Evolutionary conservation across 1,140 invertebrate species (phyloP).

Genomic region (Mylabris phalerata): DNA sequence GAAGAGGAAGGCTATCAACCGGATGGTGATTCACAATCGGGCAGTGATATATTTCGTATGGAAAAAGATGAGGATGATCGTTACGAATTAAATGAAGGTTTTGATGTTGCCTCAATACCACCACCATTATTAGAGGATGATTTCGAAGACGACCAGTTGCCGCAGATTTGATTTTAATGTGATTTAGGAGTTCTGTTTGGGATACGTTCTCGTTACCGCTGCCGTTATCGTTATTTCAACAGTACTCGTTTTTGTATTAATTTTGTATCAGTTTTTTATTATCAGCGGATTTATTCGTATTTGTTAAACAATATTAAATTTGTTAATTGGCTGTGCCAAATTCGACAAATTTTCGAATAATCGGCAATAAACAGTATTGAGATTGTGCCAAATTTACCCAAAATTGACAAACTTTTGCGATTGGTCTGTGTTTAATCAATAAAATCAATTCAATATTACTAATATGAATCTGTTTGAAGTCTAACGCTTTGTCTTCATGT

Average conservation of each 20-base stretch:
- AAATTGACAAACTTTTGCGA: conserved; percentile 21
- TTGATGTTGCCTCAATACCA: conserved; percentile 60
- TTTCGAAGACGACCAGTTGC: conserved; percentile 49
- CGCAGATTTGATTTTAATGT: conserved; percentile 42
- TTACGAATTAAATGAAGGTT: conserved; percentile 46
- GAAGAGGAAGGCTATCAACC: conserved; percentile 55
- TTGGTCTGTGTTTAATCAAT: conserved; percentile 17
- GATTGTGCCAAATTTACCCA: conserved; percentile 4
- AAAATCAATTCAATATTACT: not conserved
- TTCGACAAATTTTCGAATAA: not conserved
- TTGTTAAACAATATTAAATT: conserved; percentile 6
- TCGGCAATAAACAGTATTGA: no score
- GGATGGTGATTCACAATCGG: conserved; percentile 55
- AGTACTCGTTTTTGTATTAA: conserved; percentile 16
- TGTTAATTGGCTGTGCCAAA: conserved; percentile 7
- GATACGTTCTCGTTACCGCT: conserved; percentile 17
- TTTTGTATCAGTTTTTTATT: conserved; percentile 24
- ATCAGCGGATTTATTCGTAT: conserved; percentile 7
- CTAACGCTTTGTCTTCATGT: not conserved
- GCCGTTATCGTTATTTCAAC: conserved; percentile 12
- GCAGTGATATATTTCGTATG: conserved; percentile 49
- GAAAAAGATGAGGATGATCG: conserved; percentile 49
- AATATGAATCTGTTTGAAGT: not conserved
- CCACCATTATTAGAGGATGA: conserved; percentile 59
- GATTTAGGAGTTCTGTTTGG: conserved; percentile 20